A percentile compares a stretch with the other conserved stretches of the same genome.
Evolutionary conservation across 2,797 vertebrate genomes (phyloP).

Genomic region (Micrastur ruficollis): DNA sequence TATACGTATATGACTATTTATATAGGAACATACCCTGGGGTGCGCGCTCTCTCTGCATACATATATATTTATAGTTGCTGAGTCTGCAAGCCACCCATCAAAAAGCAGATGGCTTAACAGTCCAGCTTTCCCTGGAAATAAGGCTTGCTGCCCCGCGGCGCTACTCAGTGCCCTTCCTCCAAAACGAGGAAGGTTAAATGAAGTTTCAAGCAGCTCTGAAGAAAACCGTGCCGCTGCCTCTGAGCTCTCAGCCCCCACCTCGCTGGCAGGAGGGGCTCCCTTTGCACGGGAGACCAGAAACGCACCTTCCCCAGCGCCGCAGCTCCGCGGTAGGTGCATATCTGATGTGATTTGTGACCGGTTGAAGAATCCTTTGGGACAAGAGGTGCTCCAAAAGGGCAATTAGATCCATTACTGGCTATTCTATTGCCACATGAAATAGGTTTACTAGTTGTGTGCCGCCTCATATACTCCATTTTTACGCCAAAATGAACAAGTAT

Average conservation of each 20-base stretch:
- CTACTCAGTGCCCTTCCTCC: not conserved
- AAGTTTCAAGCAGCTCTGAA: not conserved
- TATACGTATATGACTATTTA: no score
- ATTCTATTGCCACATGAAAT: not conserved
- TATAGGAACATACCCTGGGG: not conserved
- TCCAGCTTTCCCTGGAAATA: not conserved
- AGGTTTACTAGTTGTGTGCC: not conserved
- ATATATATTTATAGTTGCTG: not conserved
- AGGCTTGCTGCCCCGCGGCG: not conserved
- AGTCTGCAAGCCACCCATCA: not conserved
- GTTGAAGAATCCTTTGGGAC: not conserved
- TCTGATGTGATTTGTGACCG: not conserved
- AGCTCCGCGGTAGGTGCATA: not conserved
- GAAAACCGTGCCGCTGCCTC: rapidly evolving
- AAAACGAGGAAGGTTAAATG: not conserved
- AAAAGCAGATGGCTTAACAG: not conserved
- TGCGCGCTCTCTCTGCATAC: rapidly evolving
- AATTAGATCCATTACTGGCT: not conserved
- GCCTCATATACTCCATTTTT: not conserved
- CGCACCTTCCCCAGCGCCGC: not conserved
- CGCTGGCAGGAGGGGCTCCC: not conserved
- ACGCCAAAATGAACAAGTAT: not conserved
- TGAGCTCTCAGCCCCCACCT: not conserved
- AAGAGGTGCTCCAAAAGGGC: not conserved
- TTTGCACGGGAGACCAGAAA: not conserved